Evolutionary conservation across 1,140 invertebrate genomes (phyloP), one percentile per base, ranked within the genome.

Genomic region (Reticulitermes speratus): DNA sequence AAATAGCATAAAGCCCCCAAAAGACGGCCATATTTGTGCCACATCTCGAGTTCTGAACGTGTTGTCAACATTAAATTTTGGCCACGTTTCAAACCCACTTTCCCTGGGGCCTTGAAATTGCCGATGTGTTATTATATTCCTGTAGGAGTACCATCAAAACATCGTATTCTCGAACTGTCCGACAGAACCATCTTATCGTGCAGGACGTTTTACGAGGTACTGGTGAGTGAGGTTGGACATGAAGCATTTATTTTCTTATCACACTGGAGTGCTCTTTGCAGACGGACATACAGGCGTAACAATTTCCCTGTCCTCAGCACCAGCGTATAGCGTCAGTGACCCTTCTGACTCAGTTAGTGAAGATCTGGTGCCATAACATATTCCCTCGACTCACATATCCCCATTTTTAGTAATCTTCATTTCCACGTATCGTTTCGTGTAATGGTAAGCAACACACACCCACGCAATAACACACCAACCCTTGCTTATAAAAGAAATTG

Each of bases 141-240:
- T 30, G 65, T 75, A 75, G 65, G 0, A 75, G n/a, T 75, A 8
- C 65, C 65, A 75, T 75, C 65, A 75, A 30, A 30, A 25, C 65
- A 75, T 75, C 65, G n/a, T 75, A 75, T 75, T 75, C 65, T 75
- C 25, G 65, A 75, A 75, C 65, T 75, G 65, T 75, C 65, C 65
- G 16, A 30, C 65, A 75, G n/a, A 6, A 75, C 25, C 65, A 75
- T 75, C 65, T 75, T 30, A 75, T 30, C 65, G 25, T 14, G 12
- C 65, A 75, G 5, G 65, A 30, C 65, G 21, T 75, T 75, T 75
- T 75, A 75, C 65, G 65, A 75, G 9, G 65, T 30, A 75, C 65
- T 30, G 65, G n/a, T 75, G 65, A 23, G 59, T 38, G 38, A 65
- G 19, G 59, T 65, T n/a, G 21, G 65, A 11, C n/a, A 75, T 75